A percentile compares a stretch with the other conserved stretches of the same genome.
Evolutionary conservation across 2,113 vertebrate species (phyloP).

Genomic region (Probosciger aterrimus): DNA sequence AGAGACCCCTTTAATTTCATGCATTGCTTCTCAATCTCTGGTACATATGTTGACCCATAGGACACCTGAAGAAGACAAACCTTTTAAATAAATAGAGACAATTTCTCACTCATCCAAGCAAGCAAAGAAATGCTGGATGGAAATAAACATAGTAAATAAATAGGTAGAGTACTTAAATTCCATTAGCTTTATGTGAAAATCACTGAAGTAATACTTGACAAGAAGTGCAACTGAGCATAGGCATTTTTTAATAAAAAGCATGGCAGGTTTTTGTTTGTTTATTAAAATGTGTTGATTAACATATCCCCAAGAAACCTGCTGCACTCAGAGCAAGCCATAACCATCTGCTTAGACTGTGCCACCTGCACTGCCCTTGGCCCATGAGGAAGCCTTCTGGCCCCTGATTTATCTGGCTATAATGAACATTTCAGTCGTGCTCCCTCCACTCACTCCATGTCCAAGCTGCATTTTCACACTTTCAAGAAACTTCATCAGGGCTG

Average conservation of each 20-base stretch:
- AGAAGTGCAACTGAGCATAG: background rate
- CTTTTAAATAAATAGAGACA: background rate
- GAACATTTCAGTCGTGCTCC: background rate
- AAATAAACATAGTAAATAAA: background rate
- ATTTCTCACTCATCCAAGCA: background rate
- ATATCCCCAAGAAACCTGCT: background rate
- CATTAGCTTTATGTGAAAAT: background rate
- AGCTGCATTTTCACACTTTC: background rate
- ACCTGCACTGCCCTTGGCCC: background rate
- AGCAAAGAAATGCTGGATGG: background rate
- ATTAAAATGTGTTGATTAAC: background rate
- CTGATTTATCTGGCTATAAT: background rate
- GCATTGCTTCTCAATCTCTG: background rate
- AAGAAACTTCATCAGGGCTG: background rate
- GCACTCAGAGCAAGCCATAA: background rate
- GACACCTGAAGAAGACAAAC: background rate
- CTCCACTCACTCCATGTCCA: background rate
- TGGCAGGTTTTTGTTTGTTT: background rate
- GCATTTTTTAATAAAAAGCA: background rate
- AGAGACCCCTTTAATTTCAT: background rate
- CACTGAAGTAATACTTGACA: background rate
- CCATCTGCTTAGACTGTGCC: background rate
- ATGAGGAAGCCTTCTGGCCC: accelerated
- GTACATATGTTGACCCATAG: background rate
- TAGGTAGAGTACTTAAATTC: background rate